Base-by-base conservation (phyloP, 2,797 vertebrate genomes). In the Labeo calbasu region DNA sequence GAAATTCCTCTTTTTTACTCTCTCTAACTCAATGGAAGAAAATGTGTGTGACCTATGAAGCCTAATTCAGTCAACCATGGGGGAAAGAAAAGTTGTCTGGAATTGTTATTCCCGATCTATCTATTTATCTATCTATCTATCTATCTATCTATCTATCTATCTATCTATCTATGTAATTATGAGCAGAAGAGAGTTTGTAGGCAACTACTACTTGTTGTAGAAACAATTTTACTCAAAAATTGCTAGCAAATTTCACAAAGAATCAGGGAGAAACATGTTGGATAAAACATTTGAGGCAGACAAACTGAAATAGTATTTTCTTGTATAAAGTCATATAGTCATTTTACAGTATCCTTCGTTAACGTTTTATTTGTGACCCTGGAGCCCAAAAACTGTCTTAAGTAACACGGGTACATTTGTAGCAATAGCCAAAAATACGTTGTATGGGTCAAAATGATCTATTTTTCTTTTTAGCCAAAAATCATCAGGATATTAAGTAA, bases 1-100 rank as follows among this genome's bases (percentile, higher is more conserved):
- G 81, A 79, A 77, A 81, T 65, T 48, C 70, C 81, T 82, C 66
- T 84, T 90, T 81, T 59, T 87, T 59, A 75, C 82, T 55, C 79
- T 72, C 81, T 66, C 63, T 71, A 69, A 79, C 68, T 87, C 86
- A 80, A 63, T 87, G 57, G 65, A 81, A 53, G n/a, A 82, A 70
- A 85, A 80, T 80, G 15, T 71, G 43, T 65, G 77, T 43, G 78
- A 73, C 69, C 25, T 25, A n/a, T 79, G 59, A 71, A 53, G 28
- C 32, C 55, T 32, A 32, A 46, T 9, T 71, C 57, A 40, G n/a
- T 65, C 69, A 79, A n/a, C 70, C 51, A n/a, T 75, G 40, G 21
- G 15, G 25, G 12, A 71, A 57, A 69, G 46, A 66, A 66, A 79
- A 69, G 48, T 51, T 78, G 8, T 79, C 36, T 79, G 57, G 50